A percentile compares a stretch with the other conserved stretches of the same genome.
phyloP scores from a whole-genome alignment of 2,113 vertebrate species.

The Coturnix japonica region DNA sequence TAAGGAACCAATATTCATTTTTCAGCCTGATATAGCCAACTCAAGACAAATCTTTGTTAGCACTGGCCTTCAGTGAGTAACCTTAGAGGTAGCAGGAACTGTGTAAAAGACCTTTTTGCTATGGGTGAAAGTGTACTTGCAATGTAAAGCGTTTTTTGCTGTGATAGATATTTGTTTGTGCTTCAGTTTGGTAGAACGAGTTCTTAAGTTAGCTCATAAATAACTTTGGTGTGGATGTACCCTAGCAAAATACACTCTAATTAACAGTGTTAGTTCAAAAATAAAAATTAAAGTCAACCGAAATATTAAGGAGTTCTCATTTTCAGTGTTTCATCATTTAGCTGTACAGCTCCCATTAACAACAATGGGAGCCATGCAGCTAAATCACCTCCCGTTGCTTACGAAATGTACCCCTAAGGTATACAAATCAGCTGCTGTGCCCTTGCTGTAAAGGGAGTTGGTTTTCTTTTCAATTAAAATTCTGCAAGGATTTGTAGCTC shows the following conservation, averaged over 20 bases:
- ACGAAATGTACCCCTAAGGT: constrained; percentile 74
- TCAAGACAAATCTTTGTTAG: background rate
- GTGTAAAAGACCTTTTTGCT: background rate
- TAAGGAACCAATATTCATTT: background rate
- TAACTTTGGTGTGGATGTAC: constrained; percentile 28
- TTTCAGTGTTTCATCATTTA: constrained; percentile 72
- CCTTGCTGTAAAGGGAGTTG: constrained; percentile 33
- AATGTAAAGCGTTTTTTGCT: background rate
- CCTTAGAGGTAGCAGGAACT: background rate
- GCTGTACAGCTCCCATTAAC: constrained; percentile 67
- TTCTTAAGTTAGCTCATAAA: constrained; percentile 28
- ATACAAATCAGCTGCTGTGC: constrained; percentile 64
- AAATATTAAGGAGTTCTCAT: constrained; percentile 70
- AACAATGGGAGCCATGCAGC: constrained; percentile 70
- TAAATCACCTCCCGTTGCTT: constrained; percentile 72
- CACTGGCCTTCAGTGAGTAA: background rate
- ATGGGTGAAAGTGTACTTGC: background rate
- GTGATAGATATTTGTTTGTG: constrained; percentile 14
- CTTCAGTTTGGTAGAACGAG: constrained; percentile 7
- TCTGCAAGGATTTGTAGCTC: constrained; percentile 16
- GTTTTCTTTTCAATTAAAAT: constrained; percentile 54
- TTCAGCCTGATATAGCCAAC: background rate
- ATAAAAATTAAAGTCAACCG: constrained; percentile 77
- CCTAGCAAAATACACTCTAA: constrained; percentile 67
- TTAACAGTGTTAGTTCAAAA: constrained; percentile 78